These are phyloP conservation scores for Otolemur crassicaudatus DNA, from an alignment of 2,797 vertebrate species.

Conservation along the genomic window DNA sequence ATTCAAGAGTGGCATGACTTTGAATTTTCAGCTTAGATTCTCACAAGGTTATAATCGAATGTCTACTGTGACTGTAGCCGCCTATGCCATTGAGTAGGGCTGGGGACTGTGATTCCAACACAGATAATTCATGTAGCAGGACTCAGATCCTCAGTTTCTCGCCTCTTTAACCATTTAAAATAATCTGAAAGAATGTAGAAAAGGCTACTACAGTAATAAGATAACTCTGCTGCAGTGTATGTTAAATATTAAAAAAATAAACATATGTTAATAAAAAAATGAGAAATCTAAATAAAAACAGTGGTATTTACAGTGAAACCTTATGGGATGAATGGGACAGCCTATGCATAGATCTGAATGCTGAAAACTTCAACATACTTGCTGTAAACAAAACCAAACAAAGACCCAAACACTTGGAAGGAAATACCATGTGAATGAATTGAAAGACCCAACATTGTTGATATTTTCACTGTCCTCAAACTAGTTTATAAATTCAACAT, in stretches of 20 bases:
- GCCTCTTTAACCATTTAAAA: neutral
- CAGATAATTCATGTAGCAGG: neutral
- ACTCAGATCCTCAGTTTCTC: neutral
- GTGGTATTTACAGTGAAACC: neutral
- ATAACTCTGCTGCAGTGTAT: neutral
- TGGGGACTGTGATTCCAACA: neutral
- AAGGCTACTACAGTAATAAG: neutral
- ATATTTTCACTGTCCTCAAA: neutral
- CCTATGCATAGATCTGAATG: neutral
- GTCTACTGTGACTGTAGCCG: neutral
- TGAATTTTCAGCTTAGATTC: neutral
- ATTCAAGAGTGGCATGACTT: neutral
- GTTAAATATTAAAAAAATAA: neutral
- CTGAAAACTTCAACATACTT: neutral
- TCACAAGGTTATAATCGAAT: neutral
- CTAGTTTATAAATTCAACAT: neutral
- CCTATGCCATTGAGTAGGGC: too few species aligned
- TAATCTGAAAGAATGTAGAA: neutral
- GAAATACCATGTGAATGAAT: neutral
- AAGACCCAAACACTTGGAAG: neutral
- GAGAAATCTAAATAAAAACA: neutral
- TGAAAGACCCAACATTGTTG: neutral
- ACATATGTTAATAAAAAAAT: neutral
- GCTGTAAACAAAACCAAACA: neutral
- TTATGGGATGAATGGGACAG: neutral